Evolutionary conservation across 2,113 vertebrate genomes (phyloP), one percentile per base, ranked within the genome.

Genomic region (Verasper variegatus): DNA sequence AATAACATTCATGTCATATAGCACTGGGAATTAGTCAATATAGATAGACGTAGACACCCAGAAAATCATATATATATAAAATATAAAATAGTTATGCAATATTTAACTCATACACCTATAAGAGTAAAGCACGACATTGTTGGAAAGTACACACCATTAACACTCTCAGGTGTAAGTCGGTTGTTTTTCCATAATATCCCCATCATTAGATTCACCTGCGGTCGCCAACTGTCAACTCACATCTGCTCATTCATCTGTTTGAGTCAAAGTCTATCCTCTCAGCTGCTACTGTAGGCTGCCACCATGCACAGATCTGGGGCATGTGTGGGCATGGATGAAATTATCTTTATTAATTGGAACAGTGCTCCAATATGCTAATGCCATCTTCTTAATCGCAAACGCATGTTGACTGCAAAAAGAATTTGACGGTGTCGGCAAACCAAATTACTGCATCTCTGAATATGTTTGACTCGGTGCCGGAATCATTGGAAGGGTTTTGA

Each of bases 341-440:
- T 90, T 70, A 88, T 89, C 86, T 86, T 86, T 81, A 91, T 93
- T 92, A 90, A 91, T 80, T 79, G 68, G 79, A 88, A 86, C 80
- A 76, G 70, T 69, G 85, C 77, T 77, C 76, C 76, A 86, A 88
- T 89, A 89, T 81, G 82, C 74, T 92, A 92, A 93, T 93, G 80
- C 69, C 7, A 45, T 76, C 67, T 76, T 90, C 75, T 68, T 90
- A 83, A 86, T 91, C 79, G 87, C 74, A 76, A 85, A 87, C 68
- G 84, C 87, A 71, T 74, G 82, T 86, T 81, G 84, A 91, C 88
- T 88, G 84, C 54, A 68, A 65, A 89, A 76, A 76, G 71, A 91
- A 85, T 85, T 84, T 61, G 73, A 83, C 58, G 11, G 51, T 70
- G 85, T 86, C 62, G 67, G 74, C 69, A 74, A 84, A 84, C 59